These are phyloP conservation scores for Falco peregrinus DNA, from an alignment of 2,797 vertebrate genomes.

Conservation along the genomic window DNA sequence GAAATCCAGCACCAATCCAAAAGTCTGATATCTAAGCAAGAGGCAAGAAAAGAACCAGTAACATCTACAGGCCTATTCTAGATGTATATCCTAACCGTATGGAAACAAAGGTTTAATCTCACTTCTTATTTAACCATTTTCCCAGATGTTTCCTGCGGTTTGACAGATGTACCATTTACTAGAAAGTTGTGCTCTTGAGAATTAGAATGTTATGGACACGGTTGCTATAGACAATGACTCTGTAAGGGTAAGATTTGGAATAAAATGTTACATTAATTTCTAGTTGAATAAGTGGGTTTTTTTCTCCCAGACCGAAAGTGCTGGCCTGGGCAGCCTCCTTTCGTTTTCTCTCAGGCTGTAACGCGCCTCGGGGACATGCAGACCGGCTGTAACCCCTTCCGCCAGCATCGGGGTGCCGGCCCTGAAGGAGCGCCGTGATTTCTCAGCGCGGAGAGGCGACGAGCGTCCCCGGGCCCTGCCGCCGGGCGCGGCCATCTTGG, in stretches of 20 bases:
- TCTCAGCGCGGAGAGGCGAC: not conserved
- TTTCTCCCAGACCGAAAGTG: not conserved
- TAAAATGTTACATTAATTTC: conserved; percentile 11
- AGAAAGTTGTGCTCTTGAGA: conserved; percentile 78
- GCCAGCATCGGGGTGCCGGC: not conserved
- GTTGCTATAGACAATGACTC: conserved; percentile 79
- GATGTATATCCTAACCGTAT: not conserved
- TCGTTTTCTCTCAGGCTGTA: not conserved
- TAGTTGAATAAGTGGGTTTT: not conserved
- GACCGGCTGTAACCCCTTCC: not conserved
- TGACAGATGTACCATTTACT: conserved; percentile 78
- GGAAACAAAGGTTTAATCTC: conserved; percentile 59
- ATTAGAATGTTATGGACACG: conserved; percentile 77
- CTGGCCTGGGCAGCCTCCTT: not conserved
- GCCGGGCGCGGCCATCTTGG: too few relatives aligned
- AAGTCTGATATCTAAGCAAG: not conserved
- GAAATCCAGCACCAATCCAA: not conserved
- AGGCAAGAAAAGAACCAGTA: not conserved
- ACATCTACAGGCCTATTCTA: not conserved
- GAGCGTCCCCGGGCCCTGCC: not conserved
- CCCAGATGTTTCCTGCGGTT: conserved; percentile 95
- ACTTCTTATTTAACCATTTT: conserved; percentile 73
- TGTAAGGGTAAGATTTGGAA: conserved; percentile 66
- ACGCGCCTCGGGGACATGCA: not conserved
- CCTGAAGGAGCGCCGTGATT: not conserved